Conservation (phyloP, 2,113 vertebrate genomes). For the Pelusios castaneus region DNA sequence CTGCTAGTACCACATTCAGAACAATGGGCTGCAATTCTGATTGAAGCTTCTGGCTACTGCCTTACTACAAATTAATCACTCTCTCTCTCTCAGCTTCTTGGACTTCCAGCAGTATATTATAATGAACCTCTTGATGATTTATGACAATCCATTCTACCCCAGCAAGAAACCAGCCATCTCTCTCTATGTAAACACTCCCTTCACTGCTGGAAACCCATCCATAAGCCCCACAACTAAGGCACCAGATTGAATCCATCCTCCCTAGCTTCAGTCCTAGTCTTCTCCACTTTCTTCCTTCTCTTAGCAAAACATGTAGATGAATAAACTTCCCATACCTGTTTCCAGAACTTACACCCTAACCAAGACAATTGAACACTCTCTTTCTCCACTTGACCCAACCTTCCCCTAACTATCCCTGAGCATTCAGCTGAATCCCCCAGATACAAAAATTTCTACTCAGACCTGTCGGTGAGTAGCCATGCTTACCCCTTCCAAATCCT, state of each 20-base stretch:
- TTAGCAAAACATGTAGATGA: neutral
- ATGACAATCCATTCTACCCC: neutral
- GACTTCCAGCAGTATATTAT: neutral
- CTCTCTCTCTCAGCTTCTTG: slow-evolving; percentile 3
- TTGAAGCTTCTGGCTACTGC: neutral
- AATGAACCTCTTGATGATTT: neutral
- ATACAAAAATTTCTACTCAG: neutral
- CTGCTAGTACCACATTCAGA: neutral
- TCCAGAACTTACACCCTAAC: neutral
- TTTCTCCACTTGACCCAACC: neutral
- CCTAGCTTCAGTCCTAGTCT: neutral
- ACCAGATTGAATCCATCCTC: neutral
- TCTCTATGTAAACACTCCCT: neutral
- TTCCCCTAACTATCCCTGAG: neutral
- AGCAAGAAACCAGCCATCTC: neutral
- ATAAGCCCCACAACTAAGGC: neutral
- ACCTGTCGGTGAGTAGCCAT: neutral
- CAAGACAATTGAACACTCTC: neutral
- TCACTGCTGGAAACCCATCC: neutral
- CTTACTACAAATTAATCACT: neutral
- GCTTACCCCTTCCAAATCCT: neutral
- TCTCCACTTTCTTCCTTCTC: neutral
- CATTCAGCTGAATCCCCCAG: neutral
- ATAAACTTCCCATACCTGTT: neutral
- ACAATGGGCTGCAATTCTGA: neutral